Evolutionary conservation across 2,797 vertebrate genomes (phyloP).

Genomic region (Tachyglossus aculeatus): DNA sequence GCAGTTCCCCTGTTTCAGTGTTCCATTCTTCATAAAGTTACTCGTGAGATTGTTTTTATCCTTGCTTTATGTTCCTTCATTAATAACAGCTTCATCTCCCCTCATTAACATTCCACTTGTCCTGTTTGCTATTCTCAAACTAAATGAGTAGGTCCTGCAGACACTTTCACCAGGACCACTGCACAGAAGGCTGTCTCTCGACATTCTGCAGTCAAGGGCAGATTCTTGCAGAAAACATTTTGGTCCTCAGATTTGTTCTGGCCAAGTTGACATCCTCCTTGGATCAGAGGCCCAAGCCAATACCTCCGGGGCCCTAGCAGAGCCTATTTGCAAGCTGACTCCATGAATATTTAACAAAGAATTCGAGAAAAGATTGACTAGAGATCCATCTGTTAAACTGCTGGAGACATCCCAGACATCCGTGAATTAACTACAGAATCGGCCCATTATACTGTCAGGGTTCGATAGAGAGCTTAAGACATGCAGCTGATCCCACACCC

Average conservation of each 20-base stretch:
- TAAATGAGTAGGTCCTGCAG: constrained; percentile 47
- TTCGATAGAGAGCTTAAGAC: constrained; percentile 62
- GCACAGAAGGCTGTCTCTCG: constrained; percentile 55
- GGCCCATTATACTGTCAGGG: constrained; percentile 60
- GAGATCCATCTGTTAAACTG: constrained; percentile 73
- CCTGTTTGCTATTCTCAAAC: constrained; percentile 53
- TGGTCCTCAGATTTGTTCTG: constrained; percentile 52
- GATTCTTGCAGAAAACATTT: constrained; percentile 61
- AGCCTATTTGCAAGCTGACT: constrained; percentile 63
- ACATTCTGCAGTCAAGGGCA: constrained; percentile 50
- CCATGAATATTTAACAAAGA: constrained; percentile 75
- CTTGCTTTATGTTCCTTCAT: background rate
- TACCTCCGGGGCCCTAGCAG: constrained; percentile 57
- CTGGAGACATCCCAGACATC: constrained; percentile 67
- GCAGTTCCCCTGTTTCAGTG: no score
- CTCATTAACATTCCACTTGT: constrained; percentile 44
- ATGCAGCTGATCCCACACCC: constrained; percentile 61
- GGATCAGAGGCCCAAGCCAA: constrained; percentile 55
- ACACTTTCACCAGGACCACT: constrained; percentile 35
- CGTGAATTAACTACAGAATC: constrained; percentile 66
- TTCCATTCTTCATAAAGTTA: no score
- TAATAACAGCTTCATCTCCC: constrained; percentile 19
- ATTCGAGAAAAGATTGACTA: constrained; percentile 67
- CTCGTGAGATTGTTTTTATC: background rate
- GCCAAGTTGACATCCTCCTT: constrained; percentile 57